Base-by-base conservation (phyloP, 2,113 vertebrate genomes). In the Nymphicus hollandicus region DNA sequence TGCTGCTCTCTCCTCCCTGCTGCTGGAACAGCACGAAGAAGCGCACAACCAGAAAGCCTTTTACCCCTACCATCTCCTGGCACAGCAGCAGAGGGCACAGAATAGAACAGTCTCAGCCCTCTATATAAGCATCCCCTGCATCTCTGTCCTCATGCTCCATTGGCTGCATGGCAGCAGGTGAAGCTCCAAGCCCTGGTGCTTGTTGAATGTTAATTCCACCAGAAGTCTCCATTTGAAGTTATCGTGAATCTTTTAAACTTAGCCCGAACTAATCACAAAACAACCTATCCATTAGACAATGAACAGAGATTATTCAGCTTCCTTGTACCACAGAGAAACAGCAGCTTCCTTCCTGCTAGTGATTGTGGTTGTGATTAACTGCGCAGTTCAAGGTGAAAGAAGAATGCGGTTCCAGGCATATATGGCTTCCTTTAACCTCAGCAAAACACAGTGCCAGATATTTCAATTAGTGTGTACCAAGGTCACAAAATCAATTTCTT, bases 401-500 rank as follows among this genome's bases (percentile, higher is more conserved):
- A 96, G 94, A 96, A 95, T 95, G 88, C 10, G 1, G 88, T 81
- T 95, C 95, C 78, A 95, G 94, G 88, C 84, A 15, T 76, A 8
- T 68, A 90, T 72, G 93, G 81, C 79, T 97, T 96, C 89, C 92
- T 96, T 97, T 97, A 97, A 97, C 95, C 82, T 96, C 76, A 92
- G 86, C 92, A 95, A 97, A 96, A 95, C 91, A 76, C 41, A 56
- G 82, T 74, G 91, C 94, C 96, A 97, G 93, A 98, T 98, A 97
- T 95, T 98, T 98, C 97, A 98, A 97, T 97, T 98, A 97, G 97
- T 81, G 89, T 86, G 79, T 84, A 92, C 92, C 77, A 91, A 95
- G 95, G 97, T 95, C 97, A 97, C 91, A 96, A 97, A 98, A 98
- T 98, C 96, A 97, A 98, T 97, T 97, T 97, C 97, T 97, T 98